These are phyloP conservation scores for Miniopterus natalensis DNA, from an alignment of 2,113 vertebrate genomes.

Conservation along the genomic window DNA sequence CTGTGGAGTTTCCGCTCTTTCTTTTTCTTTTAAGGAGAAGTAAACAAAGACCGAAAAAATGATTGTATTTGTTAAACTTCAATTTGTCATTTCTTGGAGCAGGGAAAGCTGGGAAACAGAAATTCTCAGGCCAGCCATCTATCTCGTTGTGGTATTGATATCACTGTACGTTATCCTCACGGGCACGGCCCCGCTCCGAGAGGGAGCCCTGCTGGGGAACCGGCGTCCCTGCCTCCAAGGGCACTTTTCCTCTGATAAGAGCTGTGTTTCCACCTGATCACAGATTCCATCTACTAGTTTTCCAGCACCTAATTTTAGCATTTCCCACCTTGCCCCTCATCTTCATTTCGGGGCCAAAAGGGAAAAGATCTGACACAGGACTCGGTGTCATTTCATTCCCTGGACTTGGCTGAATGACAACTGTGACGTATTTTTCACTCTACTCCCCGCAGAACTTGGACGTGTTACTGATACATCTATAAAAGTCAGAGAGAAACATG, in stretches of 20 bases:
- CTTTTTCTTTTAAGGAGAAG: conserved; percentile 72
- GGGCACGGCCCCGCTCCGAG: not conserved
- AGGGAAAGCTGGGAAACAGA: conserved; percentile 52
- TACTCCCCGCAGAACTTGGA: not conserved
- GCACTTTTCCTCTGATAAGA: conserved; percentile 63
- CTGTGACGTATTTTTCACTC: not conserved
- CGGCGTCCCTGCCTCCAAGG: not conserved
- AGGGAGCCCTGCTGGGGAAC: not conserved
- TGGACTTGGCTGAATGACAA: not conserved
- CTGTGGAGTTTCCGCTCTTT: conserved; percentile 41
- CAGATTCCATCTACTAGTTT: not conserved
- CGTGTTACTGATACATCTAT: not conserved
- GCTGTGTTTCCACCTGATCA: conserved; percentile 48
- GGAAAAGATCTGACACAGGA: not conserved
- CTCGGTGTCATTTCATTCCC: conserved; percentile 1
- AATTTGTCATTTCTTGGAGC: conserved; percentile 73
- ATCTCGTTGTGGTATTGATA: not conserved
- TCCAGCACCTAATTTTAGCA: conserved; percentile 22
- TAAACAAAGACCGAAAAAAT: conserved; percentile 69
- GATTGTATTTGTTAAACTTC: conserved; percentile 69
- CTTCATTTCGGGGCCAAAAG: not conserved
- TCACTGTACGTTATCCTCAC: not conserved
- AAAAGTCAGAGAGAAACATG: not conserved
- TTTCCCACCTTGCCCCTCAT: not conserved
- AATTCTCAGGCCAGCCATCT: conserved; percentile 34